Evolutionary conservation across 2,113 vertebrate species (phyloP), one percentile per base, ranked within the genome.

Genomic region (Scolopax mira): DNA sequence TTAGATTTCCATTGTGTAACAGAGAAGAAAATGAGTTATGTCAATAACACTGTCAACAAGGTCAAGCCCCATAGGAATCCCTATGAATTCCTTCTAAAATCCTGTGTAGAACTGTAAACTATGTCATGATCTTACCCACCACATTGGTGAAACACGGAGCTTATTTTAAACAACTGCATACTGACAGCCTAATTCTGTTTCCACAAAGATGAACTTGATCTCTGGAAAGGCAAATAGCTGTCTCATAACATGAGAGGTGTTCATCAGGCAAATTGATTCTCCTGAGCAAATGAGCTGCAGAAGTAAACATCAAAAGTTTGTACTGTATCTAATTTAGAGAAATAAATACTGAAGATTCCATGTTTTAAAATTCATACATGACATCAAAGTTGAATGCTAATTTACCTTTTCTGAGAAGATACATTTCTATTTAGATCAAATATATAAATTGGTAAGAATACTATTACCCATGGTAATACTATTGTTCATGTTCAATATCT

Each of bases 11-110:
- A 1, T 21, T 18, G 14, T 35, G 30, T 30, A 91, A 71, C 25
- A 52, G 54, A 58, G 70, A 79, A 70, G 74, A 88, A 95, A 94
- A 85, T 66, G 11, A 96, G 64, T 86, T 92, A 90, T 90, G 82
- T 90, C 95, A 93, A 70, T 92, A 93, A 74, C 55, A 80, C 64
- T 90, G 64, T 86, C 88, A 93, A 46, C 48, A 77, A 91, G 75
- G 79, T 95, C 69, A 96, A 92, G 75, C 16, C 93, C 79, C 90
- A 16, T 0, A 79, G 74, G 90, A 94, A 88, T 90, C 24, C 31
- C 35, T 86, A 78, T 60, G 64, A 94, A 92, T 96, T 94, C 79
- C 57, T 90, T 71, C 82, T 67, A 86, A 95, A 91, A 94, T 78
- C 61, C 88, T 1, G 1, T 52, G 72, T n/a, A 74, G 72, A 48